A percentile compares a stretch with the other conserved stretches of the same genome.
Evolutionary conservation across 2,113 vertebrate species (phyloP).

Genomic region (Pteronura brasiliensis): DNA sequence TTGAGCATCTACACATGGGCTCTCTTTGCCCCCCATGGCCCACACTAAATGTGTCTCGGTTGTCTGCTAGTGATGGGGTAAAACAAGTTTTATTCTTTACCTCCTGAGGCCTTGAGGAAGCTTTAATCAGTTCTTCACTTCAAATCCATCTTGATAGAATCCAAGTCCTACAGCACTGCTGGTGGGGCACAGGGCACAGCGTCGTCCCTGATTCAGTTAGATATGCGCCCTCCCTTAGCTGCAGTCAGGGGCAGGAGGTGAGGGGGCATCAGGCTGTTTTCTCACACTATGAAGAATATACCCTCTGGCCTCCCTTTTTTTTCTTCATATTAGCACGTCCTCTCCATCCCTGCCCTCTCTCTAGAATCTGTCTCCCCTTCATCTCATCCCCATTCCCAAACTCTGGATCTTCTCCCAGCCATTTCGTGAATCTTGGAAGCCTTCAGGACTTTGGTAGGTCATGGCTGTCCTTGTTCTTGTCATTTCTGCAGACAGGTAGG

Average conservation of each 20-base stretch:
- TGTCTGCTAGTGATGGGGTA: not conserved
- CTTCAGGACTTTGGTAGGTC: not conserved
- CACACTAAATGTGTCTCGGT: not conserved
- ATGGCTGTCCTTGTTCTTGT: not conserved
- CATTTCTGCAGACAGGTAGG: not conserved
- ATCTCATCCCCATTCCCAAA: not conserved
- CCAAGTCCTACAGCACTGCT: not conserved
- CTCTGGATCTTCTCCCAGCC: not conserved
- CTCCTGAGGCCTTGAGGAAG: not conserved
- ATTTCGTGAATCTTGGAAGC: not conserved
- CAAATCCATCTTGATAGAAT: not conserved
- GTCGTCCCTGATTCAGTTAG: accelerated
- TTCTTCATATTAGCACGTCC: not conserved
- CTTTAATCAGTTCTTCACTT: not conserved
- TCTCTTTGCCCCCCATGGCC: not conserved
- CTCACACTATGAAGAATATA: too few species aligned
- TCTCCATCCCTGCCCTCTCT: not conserved
- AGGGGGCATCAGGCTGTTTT: not conserved
- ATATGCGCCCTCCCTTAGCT: not conserved
- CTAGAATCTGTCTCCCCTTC: not conserved
- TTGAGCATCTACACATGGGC: not conserved
- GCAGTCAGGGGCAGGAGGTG: not conserved
- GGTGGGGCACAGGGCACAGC: accelerated
- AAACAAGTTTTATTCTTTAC: not conserved
- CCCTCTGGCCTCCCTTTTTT: accelerated